A percentile compares a stretch with the other conserved stretches of the same genome.
Evolutionary conservation across 2,797 vertebrate species (phyloP).

Genomic region (Rhyacichthys aspro): DNA sequence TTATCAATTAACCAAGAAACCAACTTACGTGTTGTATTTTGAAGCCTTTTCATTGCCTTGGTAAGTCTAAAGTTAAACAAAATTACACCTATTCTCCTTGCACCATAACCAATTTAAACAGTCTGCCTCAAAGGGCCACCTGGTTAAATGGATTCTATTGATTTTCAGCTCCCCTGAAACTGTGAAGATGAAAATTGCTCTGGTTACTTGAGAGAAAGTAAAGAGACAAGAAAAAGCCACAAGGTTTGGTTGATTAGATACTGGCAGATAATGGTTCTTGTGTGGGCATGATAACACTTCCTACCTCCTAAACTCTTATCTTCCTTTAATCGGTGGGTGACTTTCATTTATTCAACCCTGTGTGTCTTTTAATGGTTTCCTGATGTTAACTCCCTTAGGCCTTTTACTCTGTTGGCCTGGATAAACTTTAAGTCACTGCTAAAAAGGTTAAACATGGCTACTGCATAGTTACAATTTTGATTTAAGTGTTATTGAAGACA

Average conservation of each 20-base stretch:
- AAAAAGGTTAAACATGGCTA: slow-evolving; percentile 14
- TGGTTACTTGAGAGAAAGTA: slow-evolving; percentile 53
- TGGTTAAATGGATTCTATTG: slow-evolving; percentile 57
- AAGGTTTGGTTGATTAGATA: slow-evolving; percentile 53
- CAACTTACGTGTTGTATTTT: slow-evolving; percentile 25
- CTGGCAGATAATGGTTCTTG: slow-evolving; percentile 50
- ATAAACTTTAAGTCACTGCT: slow-evolving; percentile 26
- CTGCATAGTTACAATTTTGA: slow-evolving; percentile 8
- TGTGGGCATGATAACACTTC: slow-evolving; percentile 53
- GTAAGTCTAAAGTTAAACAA: slow-evolving; percentile 2
- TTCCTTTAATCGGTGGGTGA: slow-evolving; percentile 39
- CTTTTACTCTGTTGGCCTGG: slow-evolving; percentile 9
- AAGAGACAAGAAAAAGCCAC: slow-evolving; percentile 35
- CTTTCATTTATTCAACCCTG: slow-evolving; percentile 35
- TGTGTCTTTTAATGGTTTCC: slow-evolving; percentile 41
- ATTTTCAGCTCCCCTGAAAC: slow-evolving; percentile 47
- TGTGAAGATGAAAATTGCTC: slow-evolving; percentile 45
- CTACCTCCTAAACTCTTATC: slow-evolving; percentile 39
- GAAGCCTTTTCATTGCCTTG: slow-evolving; percentile 14
- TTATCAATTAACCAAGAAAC: slow-evolving; percentile 40
- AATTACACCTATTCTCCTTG: slow-evolving; percentile 10
- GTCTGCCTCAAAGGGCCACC: slow-evolving; percentile 30
- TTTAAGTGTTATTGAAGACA: too few species aligned
- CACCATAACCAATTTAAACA: slow-evolving; percentile 21
- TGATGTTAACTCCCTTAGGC: slow-evolving; percentile 43